Evolutionary conservation across 1,140 invertebrate genomes (phyloP).

Genomic region (Steinernema khuongi): DNA sequence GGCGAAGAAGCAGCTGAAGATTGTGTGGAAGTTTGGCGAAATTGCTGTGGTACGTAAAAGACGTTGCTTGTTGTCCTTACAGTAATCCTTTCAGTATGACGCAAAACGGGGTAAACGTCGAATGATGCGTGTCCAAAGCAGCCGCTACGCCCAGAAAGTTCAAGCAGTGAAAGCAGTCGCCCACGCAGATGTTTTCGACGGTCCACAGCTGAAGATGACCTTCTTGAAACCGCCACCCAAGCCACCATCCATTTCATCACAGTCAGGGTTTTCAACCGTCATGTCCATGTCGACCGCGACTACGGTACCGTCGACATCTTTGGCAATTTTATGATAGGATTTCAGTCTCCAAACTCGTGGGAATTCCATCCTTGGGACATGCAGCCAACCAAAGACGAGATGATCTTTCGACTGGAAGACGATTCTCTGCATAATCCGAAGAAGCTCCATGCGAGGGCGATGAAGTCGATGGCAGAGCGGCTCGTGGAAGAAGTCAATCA

Average conservation of each 20-base stretch:
- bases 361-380: slow-evolving; percentile 9
- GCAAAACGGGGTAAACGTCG: background rate
- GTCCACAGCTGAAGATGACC: background rate
- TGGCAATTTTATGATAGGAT: background rate
- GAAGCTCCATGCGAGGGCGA: background rate
- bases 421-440: slow-evolving; percentile 1
- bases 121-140: background rate
- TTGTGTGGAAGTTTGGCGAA: background rate
- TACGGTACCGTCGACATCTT: background rate
- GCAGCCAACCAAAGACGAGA: background rate
- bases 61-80: too few relatives aligned
- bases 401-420: background rate
- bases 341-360: background rate
- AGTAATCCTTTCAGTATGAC: background rate
- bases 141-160: background rate
- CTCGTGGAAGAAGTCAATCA: background rate
- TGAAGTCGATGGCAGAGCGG: background rate
- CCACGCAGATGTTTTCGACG: background rate
- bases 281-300: slow-evolving; percentile 2
- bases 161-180: background rate
- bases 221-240: background rate
- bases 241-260: background rate
- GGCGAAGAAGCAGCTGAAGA: background rate
- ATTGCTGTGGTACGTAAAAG: background rate
- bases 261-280: background rate